Evolutionary conservation across 2,888 invertebrate species (phyloP), one percentile per base, ranked within the genome.

Genomic region (Spicauda simplicius): DNA sequence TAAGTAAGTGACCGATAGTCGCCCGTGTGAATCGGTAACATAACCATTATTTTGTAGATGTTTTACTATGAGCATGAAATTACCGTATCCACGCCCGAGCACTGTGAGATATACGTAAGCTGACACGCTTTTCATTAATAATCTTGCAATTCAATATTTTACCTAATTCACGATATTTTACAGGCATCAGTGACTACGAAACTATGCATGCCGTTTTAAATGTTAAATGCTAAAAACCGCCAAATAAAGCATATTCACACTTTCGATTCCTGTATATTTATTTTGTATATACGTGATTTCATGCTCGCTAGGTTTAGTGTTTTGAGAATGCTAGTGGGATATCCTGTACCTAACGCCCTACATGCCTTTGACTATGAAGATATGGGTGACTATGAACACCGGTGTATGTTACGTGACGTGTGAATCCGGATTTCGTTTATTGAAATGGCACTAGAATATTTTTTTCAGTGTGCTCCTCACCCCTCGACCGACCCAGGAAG

Each of bases 401-500:
- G 33, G 30, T 56, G 61, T 53, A 52, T 33, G 50, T 53, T 25
- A 41, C 37, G 52, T 20, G 37, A 18, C 33, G 33, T 33, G 60
- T 19, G 50, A 18, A 50, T 33, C 88, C 90, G 85, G 85, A 88
- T 86, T 82, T 83, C 79, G 91, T 88, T 86, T 89, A 89, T 89
- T 86, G 88, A 91, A 86, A 84, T 90, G 91, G 93, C 93, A 89
- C 89, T 93, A 93, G 93, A 93, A 90, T 91, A 88, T 92, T 90
- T 92, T 91, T 93, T 93, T 91, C 93, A 93, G 93, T 93, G 93
- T 91, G 84, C 83, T 87, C 91, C 91, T 88, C 91, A 94, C 94
- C 94, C 93, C 94, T 92, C 93, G 94, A 94, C 94, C 94, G 94
- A 94, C 91, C 88, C 87, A 82, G 82, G 88, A 88, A 88, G 88